phyloP scores from a whole-genome alignment of 2,888 invertebrate species.

The Nasonia oneida region DNA sequence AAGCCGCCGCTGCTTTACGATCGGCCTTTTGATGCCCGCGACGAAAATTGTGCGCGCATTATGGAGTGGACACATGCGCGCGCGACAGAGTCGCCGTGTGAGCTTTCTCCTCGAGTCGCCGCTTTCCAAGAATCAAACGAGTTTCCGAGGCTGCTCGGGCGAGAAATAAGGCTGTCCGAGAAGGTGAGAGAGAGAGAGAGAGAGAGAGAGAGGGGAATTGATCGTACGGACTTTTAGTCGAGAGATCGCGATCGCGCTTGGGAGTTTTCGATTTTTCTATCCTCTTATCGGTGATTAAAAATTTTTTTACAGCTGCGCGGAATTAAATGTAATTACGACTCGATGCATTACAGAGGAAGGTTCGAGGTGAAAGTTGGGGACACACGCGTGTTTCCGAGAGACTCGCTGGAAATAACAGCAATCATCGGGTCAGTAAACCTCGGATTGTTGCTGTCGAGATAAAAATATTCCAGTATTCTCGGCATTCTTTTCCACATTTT shows the following conservation, averaged over 20 bases:
- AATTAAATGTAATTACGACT: neutral
- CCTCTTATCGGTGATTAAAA: neutral
- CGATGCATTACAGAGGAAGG: neutral
- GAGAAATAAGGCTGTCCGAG: constrained; percentile 1
- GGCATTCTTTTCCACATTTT: neutral
- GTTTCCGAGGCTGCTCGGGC: constrained; percentile 51
- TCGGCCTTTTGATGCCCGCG: neutral
- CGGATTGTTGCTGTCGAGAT: neutral
- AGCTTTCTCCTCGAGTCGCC: constrained; percentile 64
- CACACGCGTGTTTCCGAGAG: neutral
- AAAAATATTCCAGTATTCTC: constrained; percentile 2
- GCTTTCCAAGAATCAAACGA: constrained; percentile 66
- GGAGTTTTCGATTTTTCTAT: neutral
- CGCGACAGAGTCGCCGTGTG: constrained; percentile 12
- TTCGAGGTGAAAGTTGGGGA: neutral
- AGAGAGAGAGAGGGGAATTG: neutral
- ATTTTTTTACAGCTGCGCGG: neutral
- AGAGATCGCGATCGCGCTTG: neutral
- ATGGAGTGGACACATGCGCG: neutral
- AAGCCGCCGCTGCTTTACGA: constrained; percentile 1
- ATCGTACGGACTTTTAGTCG: neutral
- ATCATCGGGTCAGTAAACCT: constrained; percentile 9
- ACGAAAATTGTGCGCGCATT: neutral
- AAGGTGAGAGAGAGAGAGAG: neutral
- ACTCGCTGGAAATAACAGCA: neutral